A percentile compares a stretch with the other conserved stretches of the same genome.
Conservation (phyloP, 2,797 vertebrate genomes). For the Enoplosus armatus region DNA sequence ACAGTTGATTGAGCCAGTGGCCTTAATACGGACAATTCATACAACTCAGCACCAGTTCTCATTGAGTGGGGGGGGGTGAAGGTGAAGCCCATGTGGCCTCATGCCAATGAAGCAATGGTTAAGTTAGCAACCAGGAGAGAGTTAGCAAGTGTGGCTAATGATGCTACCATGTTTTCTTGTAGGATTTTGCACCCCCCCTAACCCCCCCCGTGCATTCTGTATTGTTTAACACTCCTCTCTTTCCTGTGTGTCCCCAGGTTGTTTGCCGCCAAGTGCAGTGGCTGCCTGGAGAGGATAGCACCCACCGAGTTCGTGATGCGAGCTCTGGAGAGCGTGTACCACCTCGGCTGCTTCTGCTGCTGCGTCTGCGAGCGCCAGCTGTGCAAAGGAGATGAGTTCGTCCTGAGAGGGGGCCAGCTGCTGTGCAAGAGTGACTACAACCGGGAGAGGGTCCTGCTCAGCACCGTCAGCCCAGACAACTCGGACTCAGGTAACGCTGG, state of each 20-base stretch:
- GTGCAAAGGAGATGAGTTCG: constrained; percentile 94
- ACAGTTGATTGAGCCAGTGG: no score
- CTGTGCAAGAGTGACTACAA: constrained; percentile 96
- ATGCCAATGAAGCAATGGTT: no score
- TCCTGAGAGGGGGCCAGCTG: constrained; percentile 94
- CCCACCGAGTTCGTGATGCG: constrained; percentile 96
- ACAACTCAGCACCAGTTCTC: no score
- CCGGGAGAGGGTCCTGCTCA: constrained; percentile 91
- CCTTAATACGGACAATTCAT: no score
- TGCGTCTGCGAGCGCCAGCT: constrained; percentile 94
- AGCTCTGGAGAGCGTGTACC: constrained; percentile 93
- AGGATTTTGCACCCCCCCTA: no score
- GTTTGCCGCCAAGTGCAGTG: constrained; percentile 93
- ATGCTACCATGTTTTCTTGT: no score
- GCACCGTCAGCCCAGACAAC: constrained; percentile 91
- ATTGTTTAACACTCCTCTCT: background rate
- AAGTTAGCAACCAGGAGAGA: no score
- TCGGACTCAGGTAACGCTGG: constrained; percentile 90
- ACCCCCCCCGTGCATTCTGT: background rate
- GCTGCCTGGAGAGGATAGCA: constrained; percentile 94
- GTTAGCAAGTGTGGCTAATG: no score
- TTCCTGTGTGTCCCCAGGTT: constrained; percentile 82
- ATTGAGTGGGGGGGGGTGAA: no score
- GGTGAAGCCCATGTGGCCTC: no score
- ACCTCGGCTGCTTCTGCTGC: constrained; percentile 96